Evolutionary conservation across 2,888 invertebrate species (phyloP).

Genomic region (Lacanobia wlatinum): DNA sequence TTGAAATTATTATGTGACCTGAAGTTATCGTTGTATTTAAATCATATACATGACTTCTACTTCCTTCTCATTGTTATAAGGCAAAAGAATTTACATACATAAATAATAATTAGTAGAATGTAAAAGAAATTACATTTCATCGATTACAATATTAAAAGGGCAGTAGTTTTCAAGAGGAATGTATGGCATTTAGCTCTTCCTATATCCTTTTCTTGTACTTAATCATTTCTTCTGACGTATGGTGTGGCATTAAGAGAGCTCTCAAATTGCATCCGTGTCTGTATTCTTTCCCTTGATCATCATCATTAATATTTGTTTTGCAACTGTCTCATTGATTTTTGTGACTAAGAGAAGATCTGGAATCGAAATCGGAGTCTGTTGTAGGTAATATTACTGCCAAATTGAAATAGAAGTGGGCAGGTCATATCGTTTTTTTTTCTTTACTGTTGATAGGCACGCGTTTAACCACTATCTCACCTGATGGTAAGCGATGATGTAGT

Average conservation of each 20-base stretch:
- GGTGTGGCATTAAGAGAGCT: slow-evolving; percentile 14
- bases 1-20: neutral
- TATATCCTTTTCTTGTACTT: slow-evolving; percentile 20
- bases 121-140: slow-evolving; percentile 37
- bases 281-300: neutral
- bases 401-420: no score
- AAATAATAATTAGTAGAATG: slow-evolving; percentile 17
- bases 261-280: slow-evolving; percentile 31
- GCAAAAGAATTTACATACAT: slow-evolving; percentile 14
- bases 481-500: no score
- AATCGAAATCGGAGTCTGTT: no score
- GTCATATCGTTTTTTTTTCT: no score
- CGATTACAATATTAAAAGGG: slow-evolving; percentile 34
- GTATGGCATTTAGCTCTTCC: slow-evolving; percentile 38
- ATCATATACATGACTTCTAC: neutral
- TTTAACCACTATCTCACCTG: no score
- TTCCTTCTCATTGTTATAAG: slow-evolving; percentile 14
- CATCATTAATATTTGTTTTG: no score
- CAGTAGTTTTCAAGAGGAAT: slow-evolving; percentile 16
- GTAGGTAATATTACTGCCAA: no score
- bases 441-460: no score
- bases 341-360: no score
- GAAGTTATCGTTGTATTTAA: neutral
- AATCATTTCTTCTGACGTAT: slow-evolving; percentile 18
- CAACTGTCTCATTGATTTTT: no score